Conservation (phyloP, 2,113 vertebrate species). For the Dipodomys spectabilis region DNA sequence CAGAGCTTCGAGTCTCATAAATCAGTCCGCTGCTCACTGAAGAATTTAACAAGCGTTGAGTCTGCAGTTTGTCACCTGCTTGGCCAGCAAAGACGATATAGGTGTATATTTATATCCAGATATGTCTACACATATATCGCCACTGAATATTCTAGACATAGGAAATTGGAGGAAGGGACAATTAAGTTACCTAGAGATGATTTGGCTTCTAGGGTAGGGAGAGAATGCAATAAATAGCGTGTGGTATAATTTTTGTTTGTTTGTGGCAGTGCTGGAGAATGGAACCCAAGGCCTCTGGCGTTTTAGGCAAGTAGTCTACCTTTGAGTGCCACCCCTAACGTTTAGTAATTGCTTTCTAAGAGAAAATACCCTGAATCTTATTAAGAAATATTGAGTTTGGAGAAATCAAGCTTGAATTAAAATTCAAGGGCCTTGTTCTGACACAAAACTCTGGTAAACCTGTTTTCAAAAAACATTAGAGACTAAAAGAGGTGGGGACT, state of each 20-base stretch:
- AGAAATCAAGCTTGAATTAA: background rate
- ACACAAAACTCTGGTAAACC: background rate
- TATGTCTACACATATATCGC: too few relatives aligned
- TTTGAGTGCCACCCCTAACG: background rate
- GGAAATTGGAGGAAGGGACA: background rate
- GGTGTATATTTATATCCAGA: too few relatives aligned
- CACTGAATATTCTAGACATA: too few relatives aligned
- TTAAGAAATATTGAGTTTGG: background rate
- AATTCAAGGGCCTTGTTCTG: constrained; percentile 3
- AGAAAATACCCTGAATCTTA: background rate
- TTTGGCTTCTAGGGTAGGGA: too few relatives aligned
- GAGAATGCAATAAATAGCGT: background rate
- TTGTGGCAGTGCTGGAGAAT: too few relatives aligned
- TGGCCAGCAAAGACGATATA: too few relatives aligned
- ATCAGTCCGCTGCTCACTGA: background rate
- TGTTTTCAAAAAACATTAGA: background rate
- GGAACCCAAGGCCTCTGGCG: background rate
- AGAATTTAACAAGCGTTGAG: background rate
- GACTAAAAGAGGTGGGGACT: background rate
- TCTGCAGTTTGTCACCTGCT: background rate
- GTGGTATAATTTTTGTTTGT: background rate
- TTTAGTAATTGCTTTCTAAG: background rate
- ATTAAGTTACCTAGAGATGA: background rate
- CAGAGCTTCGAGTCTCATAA: background rate
- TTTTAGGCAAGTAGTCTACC: background rate